phyloP scores from a whole-genome alignment of 2,888 invertebrate genomes.

The Caenorhabditis parvicauda region DNA sequence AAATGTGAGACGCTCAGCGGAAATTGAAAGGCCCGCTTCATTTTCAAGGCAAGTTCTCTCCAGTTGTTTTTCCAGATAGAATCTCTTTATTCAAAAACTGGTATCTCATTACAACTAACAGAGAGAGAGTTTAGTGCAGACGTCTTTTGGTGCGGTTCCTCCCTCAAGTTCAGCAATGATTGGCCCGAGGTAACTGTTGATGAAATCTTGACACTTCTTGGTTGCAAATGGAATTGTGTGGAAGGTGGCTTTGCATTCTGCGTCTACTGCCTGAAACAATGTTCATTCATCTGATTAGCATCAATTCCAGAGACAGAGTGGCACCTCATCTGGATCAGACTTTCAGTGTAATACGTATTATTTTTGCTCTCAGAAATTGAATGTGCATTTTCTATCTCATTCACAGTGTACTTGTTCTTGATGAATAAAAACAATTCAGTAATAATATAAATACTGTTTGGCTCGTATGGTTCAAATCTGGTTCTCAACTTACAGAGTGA shows the following conservation, averaged over 20 bases:
- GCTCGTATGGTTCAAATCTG: too few species aligned
- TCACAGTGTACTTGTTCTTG: too few species aligned
- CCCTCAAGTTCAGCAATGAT: slow-evolving; percentile 41
- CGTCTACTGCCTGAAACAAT: slow-evolving; percentile 26
- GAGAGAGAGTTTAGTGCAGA: slow-evolving; percentile 31
- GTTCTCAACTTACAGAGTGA: too few species aligned
- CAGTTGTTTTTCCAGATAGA: neutral
- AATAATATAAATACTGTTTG: too few species aligned
- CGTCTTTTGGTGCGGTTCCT: slow-evolving; percentile 40
- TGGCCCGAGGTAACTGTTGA: slow-evolving; percentile 31
- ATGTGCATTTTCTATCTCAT: too few species aligned
- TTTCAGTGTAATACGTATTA: too few species aligned
- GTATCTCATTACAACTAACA: slow-evolving; percentile 13
- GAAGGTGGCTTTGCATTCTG: slow-evolving; percentile 39
- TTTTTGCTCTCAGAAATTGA: too few species aligned
- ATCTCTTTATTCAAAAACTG: neutral
- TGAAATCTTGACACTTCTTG: slow-evolving; percentile 30
- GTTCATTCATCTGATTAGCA: neutral
- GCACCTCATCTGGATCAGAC: too few species aligned
- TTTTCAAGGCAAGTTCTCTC: too few species aligned
- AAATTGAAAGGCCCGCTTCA: too few species aligned
- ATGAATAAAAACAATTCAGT: too few species aligned
- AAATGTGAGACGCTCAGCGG: too few species aligned
- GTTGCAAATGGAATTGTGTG: slow-evolving; percentile 32
- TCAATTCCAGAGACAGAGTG: neutral